Percentiles rank a stretch among this genome's conserved stretches.
These are phyloP conservation scores for Napeogenes inachia DNA, from an alignment of 2,888 invertebrate genomes.

Conservation along the genomic window DNA sequence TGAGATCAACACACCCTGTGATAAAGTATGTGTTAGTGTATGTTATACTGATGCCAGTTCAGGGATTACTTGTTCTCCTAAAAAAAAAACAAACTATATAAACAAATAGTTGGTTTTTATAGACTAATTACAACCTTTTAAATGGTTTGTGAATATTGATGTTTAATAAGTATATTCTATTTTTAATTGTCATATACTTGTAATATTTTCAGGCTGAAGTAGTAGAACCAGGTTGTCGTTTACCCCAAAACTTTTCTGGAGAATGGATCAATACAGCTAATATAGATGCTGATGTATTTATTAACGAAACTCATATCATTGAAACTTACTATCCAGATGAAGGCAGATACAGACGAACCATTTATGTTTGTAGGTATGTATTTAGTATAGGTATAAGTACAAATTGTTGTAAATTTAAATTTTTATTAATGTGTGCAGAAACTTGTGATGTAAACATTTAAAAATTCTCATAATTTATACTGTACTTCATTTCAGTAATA, in stretches of 20 bases:
- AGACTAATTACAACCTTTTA: too few species aligned
- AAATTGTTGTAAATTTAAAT: not conserved
- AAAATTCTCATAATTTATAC: too few species aligned
- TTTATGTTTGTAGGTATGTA: slow-evolving; percentile 88
- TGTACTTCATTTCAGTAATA: too few species aligned
- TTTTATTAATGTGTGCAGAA: not conserved
- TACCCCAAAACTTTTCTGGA: slow-evolving; percentile 96
- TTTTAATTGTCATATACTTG: not conserved
- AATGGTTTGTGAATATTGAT: not conserved
- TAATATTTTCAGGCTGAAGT: slow-evolving; percentile 82
- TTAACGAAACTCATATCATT: slow-evolving; percentile 97
- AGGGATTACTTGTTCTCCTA: too few species aligned
- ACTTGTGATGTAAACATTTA: too few species aligned
- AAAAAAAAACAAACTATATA: too few species aligned
- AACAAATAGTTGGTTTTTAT: too few species aligned
- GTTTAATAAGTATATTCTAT: not conserved
- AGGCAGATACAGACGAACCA: slow-evolving; percentile 89
- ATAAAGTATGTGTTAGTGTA: too few species aligned
- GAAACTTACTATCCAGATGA: slow-evolving; percentile 97
- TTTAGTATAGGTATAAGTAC: too few species aligned
- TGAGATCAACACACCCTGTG: too few species aligned
- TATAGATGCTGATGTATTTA: slow-evolving; percentile 94
- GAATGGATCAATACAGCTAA: slow-evolving; percentile 99
- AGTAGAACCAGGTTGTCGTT: slow-evolving; percentile 92
- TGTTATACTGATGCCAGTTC: too few species aligned